Conservation (phyloP, 2,888 invertebrate genomes). For the Isotomurus palustris region DNA sequence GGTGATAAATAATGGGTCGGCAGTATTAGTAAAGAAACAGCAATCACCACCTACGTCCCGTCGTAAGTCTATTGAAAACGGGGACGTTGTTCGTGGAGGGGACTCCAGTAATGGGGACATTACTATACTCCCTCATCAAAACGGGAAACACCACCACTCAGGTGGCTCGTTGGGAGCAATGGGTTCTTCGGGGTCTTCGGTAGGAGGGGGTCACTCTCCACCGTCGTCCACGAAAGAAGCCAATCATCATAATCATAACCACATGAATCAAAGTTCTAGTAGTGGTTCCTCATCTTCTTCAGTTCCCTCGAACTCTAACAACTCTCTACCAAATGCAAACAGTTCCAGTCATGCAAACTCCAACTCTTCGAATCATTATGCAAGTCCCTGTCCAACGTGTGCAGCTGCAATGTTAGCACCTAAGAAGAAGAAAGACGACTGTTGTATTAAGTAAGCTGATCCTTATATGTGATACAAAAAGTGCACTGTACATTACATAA, state of each 20-base stretch:
- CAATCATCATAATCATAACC: slow-evolving; percentile 37
- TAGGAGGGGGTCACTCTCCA: too few species aligned
- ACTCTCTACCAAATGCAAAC: slow-evolving; percentile 32
- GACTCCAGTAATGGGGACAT: slow-evolving; percentile 30
- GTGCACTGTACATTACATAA: too few species aligned
- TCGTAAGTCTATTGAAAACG: slow-evolving; percentile 43
- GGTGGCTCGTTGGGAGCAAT: slow-evolving; percentile 8
- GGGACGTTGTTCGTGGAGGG: slow-evolving; percentile 27
- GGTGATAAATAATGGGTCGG: slow-evolving; percentile 44
- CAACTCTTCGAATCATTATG: slow-evolving; percentile 32
- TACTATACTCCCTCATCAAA: slow-evolving; percentile 30
- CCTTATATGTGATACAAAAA: not conserved
- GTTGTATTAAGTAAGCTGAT: slow-evolving; percentile 39
- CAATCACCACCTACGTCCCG: slow-evolving; percentile 38
- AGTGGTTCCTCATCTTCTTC: slow-evolving; percentile 23
- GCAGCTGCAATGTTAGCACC: slow-evolving; percentile 33
- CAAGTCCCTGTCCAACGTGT: slow-evolving; percentile 39
- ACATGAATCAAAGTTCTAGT: slow-evolving; percentile 34
- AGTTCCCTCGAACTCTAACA: slow-evolving; percentile 29
- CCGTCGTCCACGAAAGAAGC: slow-evolving; percentile 5
- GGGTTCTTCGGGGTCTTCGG: slow-evolving; percentile 25
- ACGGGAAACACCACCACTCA: slow-evolving; percentile 34
- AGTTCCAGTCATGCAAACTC: slow-evolving; percentile 28
- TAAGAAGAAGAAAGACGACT: slow-evolving; percentile 45
- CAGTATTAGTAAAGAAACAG: slow-evolving; percentile 44